These are phyloP conservation scores for Bombus sibiricus DNA, from an alignment of 1,140 invertebrate species.

Conservation along the genomic window DNA sequence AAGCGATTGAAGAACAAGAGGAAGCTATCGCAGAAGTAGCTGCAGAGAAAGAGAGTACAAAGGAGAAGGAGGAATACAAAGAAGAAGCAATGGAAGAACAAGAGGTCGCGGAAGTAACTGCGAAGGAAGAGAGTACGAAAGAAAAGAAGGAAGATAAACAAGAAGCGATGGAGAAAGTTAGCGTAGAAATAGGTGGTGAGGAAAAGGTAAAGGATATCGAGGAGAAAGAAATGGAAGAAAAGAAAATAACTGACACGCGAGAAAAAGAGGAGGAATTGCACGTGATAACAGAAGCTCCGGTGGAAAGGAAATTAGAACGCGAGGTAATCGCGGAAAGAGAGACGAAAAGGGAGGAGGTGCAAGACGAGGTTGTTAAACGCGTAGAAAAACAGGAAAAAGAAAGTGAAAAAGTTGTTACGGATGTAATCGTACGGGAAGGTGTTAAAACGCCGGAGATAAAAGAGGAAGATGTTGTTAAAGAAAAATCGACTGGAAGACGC, in stretches of 20 bases:
- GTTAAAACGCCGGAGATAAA: not conserved
- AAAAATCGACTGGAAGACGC: constrained; percentile 20
- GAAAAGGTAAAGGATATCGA: not conserved
- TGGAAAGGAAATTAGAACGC: not conserved
- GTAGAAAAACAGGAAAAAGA: not conserved
- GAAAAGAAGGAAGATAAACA: no score
- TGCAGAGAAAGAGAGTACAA: no score
- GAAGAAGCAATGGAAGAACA: rapidly evolving
- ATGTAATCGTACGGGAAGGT: not conserved
- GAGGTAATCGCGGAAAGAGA: constrained; percentile 7
- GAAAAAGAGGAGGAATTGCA: not conserved
- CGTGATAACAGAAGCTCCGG: rapidly evolving
- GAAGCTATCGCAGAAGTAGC: no score
- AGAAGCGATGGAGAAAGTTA: not conserved
- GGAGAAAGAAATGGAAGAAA: not conserved
- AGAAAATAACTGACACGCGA: not conserved
- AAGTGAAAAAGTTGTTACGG: not conserved
- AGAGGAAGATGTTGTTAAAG: constrained; percentile 6
- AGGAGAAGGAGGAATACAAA: not conserved
- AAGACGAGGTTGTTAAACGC: not conserved
- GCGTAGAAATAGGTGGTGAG: not conserved
- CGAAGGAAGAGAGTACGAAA: no score
- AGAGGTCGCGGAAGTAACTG: not conserved
- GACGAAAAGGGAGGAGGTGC: no score
- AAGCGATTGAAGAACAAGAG: no score